Evolutionary conservation across 2,113 vertebrate genomes (phyloP), one percentile per base, ranked within the genome.

Genomic region (Gambusia holbrooki): DNA sequence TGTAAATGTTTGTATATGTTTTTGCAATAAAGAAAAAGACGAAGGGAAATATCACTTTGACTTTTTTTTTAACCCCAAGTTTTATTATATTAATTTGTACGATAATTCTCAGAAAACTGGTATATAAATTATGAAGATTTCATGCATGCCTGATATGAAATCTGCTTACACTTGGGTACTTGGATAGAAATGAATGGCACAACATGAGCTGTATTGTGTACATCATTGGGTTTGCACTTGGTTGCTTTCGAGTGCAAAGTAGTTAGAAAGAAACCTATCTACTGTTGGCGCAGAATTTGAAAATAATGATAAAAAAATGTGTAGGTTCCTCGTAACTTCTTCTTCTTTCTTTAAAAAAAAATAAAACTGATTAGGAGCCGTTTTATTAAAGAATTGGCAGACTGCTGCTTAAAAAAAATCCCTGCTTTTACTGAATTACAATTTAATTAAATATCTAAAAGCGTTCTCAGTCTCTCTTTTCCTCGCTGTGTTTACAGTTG

Each of bases 1-100:
- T 97, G 96, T 97, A 98, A 96, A 98, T 97, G 96, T 94, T 96
- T 97, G 96, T 96, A 97, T 96, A 96, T 97, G 40, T 96, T 96
- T 96, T 96, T 97, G 96, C 96, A 98, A 96, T 98, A 97, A 97
- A 94, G 95, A 96, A 96, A 96, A 96, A 95, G 90, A 92, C 81
- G 90, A 94, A 72, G 28, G 63, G 83, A 82, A 60, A 15, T 66
- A 13, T 76, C 11, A 42, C 28, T 79, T 68, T 78, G 28, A 45
- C 4, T 69, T 45, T 45, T 35, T 69, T 48, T 37, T 29, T 30
- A 25, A 27, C 22, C 4, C 45, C 51, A 58, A 25, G 51, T 58
- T 58, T 58, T n/a, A 10, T 58, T 2, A 25, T 58, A 10, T 25
- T 58, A 9, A 58, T 58, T 54, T 25, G 8, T 54, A 25, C 2